A percentile compares a stretch with the other conserved stretches of the same genome.
Conservation (phyloP, 2,113 vertebrate genomes). For the Microtus richardsoni region DNA sequence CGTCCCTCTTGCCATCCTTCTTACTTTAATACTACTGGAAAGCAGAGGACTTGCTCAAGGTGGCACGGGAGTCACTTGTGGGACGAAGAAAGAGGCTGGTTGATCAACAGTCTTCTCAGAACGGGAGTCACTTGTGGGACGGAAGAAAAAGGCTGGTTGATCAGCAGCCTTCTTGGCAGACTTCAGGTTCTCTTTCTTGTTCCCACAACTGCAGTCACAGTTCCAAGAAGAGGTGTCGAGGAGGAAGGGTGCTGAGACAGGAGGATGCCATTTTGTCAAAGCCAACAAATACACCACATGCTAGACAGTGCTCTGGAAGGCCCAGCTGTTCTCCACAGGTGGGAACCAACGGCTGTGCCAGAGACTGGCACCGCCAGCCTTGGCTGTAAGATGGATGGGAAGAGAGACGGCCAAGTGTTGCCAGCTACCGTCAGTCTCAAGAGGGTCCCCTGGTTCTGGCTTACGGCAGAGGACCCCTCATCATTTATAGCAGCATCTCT, state of each 20-base stretch:
- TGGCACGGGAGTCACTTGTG: background rate
- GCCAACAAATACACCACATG: background rate
- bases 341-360: background rate
- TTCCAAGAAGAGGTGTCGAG: background rate
- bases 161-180: background rate
- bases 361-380: background rate
- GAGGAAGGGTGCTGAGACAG: constrained; percentile 29
- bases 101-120: background rate
- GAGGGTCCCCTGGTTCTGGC: background rate
- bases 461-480: background rate
- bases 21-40: background rate
- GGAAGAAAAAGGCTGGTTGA: background rate
- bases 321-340: constrained; percentile 16
- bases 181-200: background rate
- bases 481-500: background rate
- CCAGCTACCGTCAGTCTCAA: background rate
- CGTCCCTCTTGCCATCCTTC: background rate
- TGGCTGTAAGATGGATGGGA: background rate
- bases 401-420: background rate
- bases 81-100: background rate
- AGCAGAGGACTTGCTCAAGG: background rate
- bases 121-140: background rate
- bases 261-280: background rate
- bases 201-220: background rate
- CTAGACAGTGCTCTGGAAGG: constrained; percentile 12